Percentiles rank a stretch among this genome's conserved stretches.
These are phyloP conservation scores for Schlechtendalia chinensis DNA, from an alignment of 1,140 invertebrate species.

Conservation along the genomic window DNA sequence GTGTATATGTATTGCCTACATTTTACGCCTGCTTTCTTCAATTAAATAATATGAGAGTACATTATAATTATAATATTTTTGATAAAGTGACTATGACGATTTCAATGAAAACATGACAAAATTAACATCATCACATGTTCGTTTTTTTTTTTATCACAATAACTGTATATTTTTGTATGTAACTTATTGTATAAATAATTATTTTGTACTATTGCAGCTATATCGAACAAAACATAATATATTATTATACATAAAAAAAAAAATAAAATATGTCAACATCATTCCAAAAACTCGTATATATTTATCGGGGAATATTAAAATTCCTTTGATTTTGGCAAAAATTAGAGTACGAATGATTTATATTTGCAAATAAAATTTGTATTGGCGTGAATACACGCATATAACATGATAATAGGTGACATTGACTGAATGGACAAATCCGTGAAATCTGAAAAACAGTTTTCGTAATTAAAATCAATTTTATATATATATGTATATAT, in stretches of 20 bases:
- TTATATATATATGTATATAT: no score
- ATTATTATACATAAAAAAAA: no score
- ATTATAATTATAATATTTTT: no score
- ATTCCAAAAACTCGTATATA: not conserved
- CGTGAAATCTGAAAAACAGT: not conserved
- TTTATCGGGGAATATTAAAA: not conserved
- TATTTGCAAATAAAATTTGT: not conserved
- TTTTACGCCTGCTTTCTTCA: not conserved
- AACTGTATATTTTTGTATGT: no score
- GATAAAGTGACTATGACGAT: no score
- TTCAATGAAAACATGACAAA: not conserved
- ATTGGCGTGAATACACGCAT: not conserved
- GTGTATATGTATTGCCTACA: not conserved
- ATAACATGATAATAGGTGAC: not conserved
- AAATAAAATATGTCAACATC: not conserved
- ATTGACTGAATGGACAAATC: conserved; percentile 26
- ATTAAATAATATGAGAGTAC: no score
- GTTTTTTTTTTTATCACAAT: no score
- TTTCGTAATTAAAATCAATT: no score
- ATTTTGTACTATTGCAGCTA: no score
- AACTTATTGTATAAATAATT: no score
- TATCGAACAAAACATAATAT: no score
- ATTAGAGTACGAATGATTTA: not conserved
- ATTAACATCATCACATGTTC: no score
- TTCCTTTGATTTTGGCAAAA: not conserved